Evolutionary conservation across 2,888 invertebrate species (phyloP), one percentile per base, ranked within the genome.

Genomic region (Lithophane socia): DNA sequence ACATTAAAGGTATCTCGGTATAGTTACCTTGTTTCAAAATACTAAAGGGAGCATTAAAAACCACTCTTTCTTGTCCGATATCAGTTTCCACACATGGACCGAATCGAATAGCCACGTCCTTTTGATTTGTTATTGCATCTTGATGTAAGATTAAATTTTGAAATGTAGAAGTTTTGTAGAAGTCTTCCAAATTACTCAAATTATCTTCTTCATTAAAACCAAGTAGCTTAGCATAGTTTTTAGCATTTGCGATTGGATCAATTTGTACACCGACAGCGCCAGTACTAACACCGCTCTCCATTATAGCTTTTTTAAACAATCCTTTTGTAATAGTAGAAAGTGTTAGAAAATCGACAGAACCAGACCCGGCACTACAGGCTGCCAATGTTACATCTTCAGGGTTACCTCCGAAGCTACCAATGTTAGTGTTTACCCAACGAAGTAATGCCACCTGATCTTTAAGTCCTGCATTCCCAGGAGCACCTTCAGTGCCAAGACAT

Each of bases 401-500:
- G 44, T 95, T 93, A 1, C 95, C 95, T 21, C 94, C 93, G 67
- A 94, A 95, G 3, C 73, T 86, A 0, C 87, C 93, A 68, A 95
- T 94, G 75, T 95, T 94, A 10, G 85, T 86, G 64, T 93, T 88
- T 0, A 94, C 92, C 94, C 94, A 94, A 0, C 88, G 89, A 18
- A 95, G 86, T 44, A 93, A 82, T 0, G 93, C 92, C 2, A 95
- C 90, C 84, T 94, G 94, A 73, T 95, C 95, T 82, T 95, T 95
- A 90, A 94, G 89, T 7, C 94, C 95, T 42, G 94, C 95, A 69
- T 95, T 95, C 1, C 95, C 95, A 1, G 95, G 94, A 67, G 88
- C 87, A 65, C 89, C 90, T 74, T 91, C 85, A 18, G 94, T 94
- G 0, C 94, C 94, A 29, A 94, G 89, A 82, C 93, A 94, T n/a